Base-by-base conservation (phyloP, 1,140 invertebrate species). In the Brachystomella parvula region DNA sequence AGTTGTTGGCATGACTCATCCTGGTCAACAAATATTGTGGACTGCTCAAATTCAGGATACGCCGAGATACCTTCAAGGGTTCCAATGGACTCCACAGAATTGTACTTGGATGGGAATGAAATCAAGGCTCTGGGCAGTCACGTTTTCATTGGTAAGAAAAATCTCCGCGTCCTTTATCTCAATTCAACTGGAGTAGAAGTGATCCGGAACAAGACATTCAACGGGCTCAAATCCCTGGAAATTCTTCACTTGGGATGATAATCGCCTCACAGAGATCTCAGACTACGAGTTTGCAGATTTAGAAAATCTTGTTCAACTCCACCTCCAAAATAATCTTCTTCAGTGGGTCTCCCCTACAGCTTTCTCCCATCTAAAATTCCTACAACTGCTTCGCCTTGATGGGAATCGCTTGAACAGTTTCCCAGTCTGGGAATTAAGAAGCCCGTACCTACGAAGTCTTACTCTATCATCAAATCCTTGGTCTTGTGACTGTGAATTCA, bases 41-140 rank as follows among this genome's bases (percentile, higher is more conserved):
- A 94, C 75, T 95, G 92, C 78, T 90, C 90, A 33, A 83, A 85
- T 0, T 85, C 85, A 33, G 82, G 83, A 33, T 87, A 84, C 49
- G 80, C 81, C 21, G 85, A 89, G 75, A 86, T 94, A 69, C 91
- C 92, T 0, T 82, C 86, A 1, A 84, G 88, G 64, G 89, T 95
- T 71, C 92, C 92, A n/a, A 94, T 95, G 92, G 91, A 95, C 76
- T 90, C 89, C 0, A 94, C 92, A 32, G 89, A 93, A 76, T 84
- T 95, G 19, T 94, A 93, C 75, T 79, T 96, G 60, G 92, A 95
- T 76, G 92, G 92, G 26, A 95, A 95, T 76, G 84, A 90, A 71
- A 85, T 95, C 58, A 86, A 89, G 75, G 19, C n/a, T 2, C 76
- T 95, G 53, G 85, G 88, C 73, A 90, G 91, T 76, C 91, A 94